Conservation (phyloP, 1,140 invertebrate species). For the Procambarus clarkii region DNA sequence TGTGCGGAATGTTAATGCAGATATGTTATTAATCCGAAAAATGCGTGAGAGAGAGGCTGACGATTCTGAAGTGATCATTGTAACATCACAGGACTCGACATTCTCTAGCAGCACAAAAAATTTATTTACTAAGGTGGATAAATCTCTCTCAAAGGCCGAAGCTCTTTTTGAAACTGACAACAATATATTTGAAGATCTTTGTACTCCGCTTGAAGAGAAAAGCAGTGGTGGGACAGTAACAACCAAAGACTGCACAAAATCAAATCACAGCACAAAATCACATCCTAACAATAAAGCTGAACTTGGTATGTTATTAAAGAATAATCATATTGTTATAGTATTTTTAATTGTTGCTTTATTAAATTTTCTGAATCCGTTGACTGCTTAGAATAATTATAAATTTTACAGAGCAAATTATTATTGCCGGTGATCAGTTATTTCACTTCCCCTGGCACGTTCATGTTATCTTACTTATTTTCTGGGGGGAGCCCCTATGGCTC, state of each 20-base stretch:
- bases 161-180: not conserved
- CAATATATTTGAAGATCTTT: not conserved
- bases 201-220: not conserved
- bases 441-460: too few relatives aligned
- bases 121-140: conserved; percentile 11
- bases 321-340: too few relatives aligned
- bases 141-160: conserved; percentile 20
- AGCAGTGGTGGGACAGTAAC: not conserved
- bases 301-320: too few relatives aligned
- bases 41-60: not conserved
- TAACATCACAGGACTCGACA: not conserved
- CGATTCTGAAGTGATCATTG: not conserved
- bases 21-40: conserved; percentile 12
- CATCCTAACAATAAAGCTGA: not conserved
- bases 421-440: too few relatives aligned
- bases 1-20: conserved; percentile 31
- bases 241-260: not conserved
- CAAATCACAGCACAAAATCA: not conserved
- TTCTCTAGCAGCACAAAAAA: conserved; percentile 29
- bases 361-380: too few relatives aligned
- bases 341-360: too few relatives aligned
- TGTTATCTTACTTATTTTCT: too few relatives aligned
- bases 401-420: too few relatives aligned
- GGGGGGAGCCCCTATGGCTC: too few relatives aligned
- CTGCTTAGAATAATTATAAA: too few relatives aligned